Evolutionary conservation across 2,888 invertebrate species (phyloP), one percentile per base, ranked within the genome.

Genomic region (Disparrhopalites patrizii): DNA sequence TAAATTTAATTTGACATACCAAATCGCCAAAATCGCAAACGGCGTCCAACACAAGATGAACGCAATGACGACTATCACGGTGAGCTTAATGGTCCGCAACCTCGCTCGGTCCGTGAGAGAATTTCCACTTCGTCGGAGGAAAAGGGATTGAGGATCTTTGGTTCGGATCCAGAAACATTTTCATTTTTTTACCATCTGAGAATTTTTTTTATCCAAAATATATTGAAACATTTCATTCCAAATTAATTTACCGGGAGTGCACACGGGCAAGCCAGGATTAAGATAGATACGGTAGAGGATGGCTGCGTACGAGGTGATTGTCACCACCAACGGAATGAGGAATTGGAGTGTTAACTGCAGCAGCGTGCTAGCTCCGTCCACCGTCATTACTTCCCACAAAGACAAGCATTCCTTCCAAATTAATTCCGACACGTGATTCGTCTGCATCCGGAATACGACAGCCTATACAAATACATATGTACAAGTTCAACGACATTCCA

Each of bases 271-370:
- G n/a, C n/a, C n/a, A n/a, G n/a, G n/a, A n/a, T n/a, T n/a, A n/a
- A n/a, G n/a, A n/a, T n/a, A n/a, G n/a, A 54, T 28, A 5, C 23
- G 28, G 54, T 54, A 28, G n/a, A 54, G n/a, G 3, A 54, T 54
- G 28, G n/a, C 7, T n/a, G 15, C 23, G 18, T 54, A 54, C 13
- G 54, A 23, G 8, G 15, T 30, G 7, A 54, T 4, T 4, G 30
- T 27, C 7, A 54, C 28, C 2, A 30, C 8, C 3, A 54, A 15
- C 5, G 54, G 28, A 28, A 54, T 28, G n/a, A 54, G 5, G 30
- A 30, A 54, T n/a, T 54, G 54, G 30, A 18, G 7, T 8, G 30
- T n/a, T 25, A 54, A 28, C 18, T 54, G 54, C 13, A 54, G 3
- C 3, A 54, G 10, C 5, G 27, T n/a, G 13, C 18, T 25, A 10